Conservation (phyloP, 2,888 invertebrate genomes). For the Apamea anceps region DNA sequence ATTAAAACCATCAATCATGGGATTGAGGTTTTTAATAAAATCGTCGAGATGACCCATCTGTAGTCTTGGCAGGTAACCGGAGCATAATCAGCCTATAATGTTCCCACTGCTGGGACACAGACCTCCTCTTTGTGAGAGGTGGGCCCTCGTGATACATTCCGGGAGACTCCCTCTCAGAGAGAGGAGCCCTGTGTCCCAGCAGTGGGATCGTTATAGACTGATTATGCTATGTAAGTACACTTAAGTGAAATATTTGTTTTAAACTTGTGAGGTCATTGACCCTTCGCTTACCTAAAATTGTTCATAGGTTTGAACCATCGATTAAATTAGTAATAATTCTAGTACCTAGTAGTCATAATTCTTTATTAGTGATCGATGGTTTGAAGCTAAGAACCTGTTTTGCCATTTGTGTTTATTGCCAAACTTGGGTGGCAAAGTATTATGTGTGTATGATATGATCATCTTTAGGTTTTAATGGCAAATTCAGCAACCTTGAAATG, state of each 20-base stretch:
- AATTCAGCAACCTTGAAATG: no score
- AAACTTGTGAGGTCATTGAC: neutral
- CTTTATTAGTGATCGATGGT: no score
- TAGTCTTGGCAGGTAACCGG: neutral
- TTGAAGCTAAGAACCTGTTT: neutral
- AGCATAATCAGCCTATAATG: neutral
- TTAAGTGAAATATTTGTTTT: neutral
- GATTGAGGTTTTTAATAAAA: neutral
- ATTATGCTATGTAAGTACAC: neutral
- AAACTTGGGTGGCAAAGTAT: neutral
- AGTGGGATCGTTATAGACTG: neutral
- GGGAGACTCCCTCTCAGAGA: neutral
- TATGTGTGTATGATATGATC: neutral
- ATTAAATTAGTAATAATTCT: no score
- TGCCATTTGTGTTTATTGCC: neutral
- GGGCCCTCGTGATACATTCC: neutral
- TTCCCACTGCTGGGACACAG: no score
- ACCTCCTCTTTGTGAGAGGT: no score
- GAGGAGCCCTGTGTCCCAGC: neutral
- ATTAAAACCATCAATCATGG: neutral
- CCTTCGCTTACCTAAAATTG: neutral
- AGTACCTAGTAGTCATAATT: no score
- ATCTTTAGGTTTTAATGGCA: neutral
- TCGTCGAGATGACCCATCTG: neutral
- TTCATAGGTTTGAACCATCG: neutral